These are phyloP conservation scores for Periphyllus acericola DNA, from an alignment of 2,888 invertebrate genomes.

Conservation along the genomic window DNA sequence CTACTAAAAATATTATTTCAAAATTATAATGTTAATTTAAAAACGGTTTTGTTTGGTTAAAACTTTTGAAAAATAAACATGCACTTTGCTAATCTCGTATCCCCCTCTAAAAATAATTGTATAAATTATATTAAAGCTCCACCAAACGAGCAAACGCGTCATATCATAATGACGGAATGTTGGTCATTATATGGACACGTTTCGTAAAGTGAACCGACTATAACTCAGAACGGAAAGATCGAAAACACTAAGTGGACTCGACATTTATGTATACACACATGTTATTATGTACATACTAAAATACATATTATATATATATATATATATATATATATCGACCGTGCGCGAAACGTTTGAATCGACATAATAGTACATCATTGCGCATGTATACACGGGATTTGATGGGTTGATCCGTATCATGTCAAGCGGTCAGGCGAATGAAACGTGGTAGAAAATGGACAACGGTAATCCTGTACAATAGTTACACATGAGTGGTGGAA, in stretches of 20 bases:
- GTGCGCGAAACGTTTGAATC: background rate
- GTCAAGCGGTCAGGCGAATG: slow-evolving; percentile 55
- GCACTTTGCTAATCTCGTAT: too few species aligned
- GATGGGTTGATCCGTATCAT: slow-evolving; percentile 60
- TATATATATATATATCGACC: background rate
- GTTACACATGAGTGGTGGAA: background rate
- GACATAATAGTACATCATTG: background rate
- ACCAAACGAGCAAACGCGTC: too few species aligned
- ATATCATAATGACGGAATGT: too few species aligned
- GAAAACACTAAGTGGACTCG: background rate
- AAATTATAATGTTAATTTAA: too few species aligned
- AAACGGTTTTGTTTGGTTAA: too few species aligned
- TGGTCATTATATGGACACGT: too few species aligned
- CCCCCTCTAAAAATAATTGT: too few species aligned
- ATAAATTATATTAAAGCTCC: too few species aligned
- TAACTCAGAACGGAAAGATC: background rate
- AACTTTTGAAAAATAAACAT: too few species aligned
- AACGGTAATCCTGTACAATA: slow-evolving; percentile 50
- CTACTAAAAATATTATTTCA: too few species aligned
- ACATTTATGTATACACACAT: background rate
- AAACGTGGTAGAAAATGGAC: slow-evolving; percentile 52
- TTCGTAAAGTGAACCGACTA: too few species aligned
- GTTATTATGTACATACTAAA: background rate
- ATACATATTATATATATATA: background rate
- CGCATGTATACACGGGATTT: slow-evolving; percentile 43